phyloP scores from a whole-genome alignment of 2,888 invertebrate species.

The Hedya salicella region DNA sequence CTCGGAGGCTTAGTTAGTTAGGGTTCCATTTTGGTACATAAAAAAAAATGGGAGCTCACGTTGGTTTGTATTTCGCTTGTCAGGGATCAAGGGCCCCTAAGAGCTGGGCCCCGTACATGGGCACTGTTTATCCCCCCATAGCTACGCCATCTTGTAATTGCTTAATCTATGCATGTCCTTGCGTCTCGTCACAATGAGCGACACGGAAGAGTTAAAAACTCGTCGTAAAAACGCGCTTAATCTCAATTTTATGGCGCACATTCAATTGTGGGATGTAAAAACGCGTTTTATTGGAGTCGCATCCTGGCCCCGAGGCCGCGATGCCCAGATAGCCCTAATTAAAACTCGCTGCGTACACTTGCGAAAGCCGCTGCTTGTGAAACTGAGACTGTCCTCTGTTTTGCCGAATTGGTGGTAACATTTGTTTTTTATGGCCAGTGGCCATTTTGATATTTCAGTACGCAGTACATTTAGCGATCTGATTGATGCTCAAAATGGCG shows the following conservation, averaged over 20 bases:
- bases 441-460: conserved; percentile 4
- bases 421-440: conserved; percentile 28
- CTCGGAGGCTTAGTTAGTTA: no score
- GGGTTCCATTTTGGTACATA: no score
- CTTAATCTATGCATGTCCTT: conserved; percentile 74
- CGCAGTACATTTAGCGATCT: no score
- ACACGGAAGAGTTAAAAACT: conserved; percentile 78
- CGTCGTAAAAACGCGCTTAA: conserved; percentile 79
- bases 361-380: conserved; percentile 72
- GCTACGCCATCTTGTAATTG: conserved; percentile 65
- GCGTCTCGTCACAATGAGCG: conserved; percentile 57
- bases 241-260: conserved; percentile 79
- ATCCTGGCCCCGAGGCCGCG: conserved; percentile 81
- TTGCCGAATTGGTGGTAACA: conserved; percentile 41
- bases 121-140: no score
- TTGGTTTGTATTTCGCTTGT: no score
- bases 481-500: no score
- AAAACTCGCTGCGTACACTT: conserved; percentile 74
- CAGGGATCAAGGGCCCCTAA: no score
- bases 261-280: conserved; percentile 83
- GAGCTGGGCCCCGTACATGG: no score
- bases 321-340: conserved; percentile 78
- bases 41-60: no score
- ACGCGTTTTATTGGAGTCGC: conserved; percentile 80
- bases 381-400: conserved; percentile 55